Evolutionary conservation across 2,113 vertebrate genomes (phyloP).

Genomic region (Cryptotis parvus): DNA sequence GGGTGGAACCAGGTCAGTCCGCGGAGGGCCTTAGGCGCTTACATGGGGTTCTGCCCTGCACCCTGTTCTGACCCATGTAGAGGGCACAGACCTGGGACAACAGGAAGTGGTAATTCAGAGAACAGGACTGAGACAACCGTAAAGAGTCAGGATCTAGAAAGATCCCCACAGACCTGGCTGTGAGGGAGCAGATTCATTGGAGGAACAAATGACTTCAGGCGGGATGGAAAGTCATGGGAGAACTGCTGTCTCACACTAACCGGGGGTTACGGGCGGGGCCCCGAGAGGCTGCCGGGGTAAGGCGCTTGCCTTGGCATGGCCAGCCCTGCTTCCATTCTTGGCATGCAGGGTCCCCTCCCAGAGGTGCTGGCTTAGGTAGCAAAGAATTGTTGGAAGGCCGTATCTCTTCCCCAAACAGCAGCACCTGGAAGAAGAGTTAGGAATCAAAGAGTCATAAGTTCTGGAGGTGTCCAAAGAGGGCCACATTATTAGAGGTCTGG

Average conservation of each 20-base stretch:
- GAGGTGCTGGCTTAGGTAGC: too few relatives aligned
- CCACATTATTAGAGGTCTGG: neutral
- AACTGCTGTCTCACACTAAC: neutral
- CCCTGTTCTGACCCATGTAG: neutral
- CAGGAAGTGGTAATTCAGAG: neutral
- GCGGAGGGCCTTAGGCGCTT: neutral
- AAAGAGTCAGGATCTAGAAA: neutral
- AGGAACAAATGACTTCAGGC: neutral
- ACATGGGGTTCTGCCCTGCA: neutral
- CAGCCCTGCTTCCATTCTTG: too few relatives aligned
- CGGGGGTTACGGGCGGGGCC: neutral
- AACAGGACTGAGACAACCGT: neutral
- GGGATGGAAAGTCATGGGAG: neutral
- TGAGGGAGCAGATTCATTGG: too few relatives aligned
- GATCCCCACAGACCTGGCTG: neutral
- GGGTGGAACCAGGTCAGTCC: neutral
- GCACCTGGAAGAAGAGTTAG: slow-evolving; percentile 2
- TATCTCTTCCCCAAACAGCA: neutral
- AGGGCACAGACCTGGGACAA: neutral
- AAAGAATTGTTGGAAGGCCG: too few relatives aligned
- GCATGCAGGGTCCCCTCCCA: too few relatives aligned
- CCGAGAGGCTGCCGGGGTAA: too few relatives aligned
- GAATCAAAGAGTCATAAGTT: neutral
- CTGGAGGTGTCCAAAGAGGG: neutral
- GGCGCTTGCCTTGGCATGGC: too few relatives aligned